These are phyloP conservation scores for Magallana gigas DNA, from an alignment of 1,140 invertebrate genomes.

Conservation along the genomic window DNA sequence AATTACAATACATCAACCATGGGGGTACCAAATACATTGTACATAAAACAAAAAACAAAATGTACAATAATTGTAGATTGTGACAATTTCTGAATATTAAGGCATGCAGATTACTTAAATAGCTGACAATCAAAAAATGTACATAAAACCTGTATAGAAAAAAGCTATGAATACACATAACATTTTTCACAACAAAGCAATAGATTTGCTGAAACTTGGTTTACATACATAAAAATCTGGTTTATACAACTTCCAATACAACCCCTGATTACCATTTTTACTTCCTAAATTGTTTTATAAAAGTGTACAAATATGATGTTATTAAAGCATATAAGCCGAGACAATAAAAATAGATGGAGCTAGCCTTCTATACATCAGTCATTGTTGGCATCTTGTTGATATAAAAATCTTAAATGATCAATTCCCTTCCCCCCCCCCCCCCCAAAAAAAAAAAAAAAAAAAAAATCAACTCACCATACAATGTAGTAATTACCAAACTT, in stretches of 20 bases:
- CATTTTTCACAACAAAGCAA: not conserved
- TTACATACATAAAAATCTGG: too few species aligned
- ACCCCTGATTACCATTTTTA: not conserved
- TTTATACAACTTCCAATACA: too few species aligned
- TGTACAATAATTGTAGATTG: constrained; percentile 16
- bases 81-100: constrained; percentile 28
- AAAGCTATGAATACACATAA: not conserved
- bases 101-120: constrained; percentile 17
- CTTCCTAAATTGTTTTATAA: not conserved
- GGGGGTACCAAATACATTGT: not conserved
- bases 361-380: constrained; percentile 15
- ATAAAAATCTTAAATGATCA: not conserved
- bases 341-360: not conserved
- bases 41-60: not conserved
- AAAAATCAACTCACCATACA: too few species aligned
- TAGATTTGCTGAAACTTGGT: too few species aligned
- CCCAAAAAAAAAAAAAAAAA: too few species aligned
- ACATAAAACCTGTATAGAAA: constrained; percentile 16
- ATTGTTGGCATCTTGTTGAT: too few species aligned
- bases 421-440: not conserved
- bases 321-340: constrained; percentile 4
- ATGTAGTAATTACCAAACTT: not conserved
- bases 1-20: constrained; percentile 10
- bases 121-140: not conserved
- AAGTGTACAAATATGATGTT: not conserved